Conservation (phyloP, 2,113 vertebrate genomes). For the Scolopax mira region DNA sequence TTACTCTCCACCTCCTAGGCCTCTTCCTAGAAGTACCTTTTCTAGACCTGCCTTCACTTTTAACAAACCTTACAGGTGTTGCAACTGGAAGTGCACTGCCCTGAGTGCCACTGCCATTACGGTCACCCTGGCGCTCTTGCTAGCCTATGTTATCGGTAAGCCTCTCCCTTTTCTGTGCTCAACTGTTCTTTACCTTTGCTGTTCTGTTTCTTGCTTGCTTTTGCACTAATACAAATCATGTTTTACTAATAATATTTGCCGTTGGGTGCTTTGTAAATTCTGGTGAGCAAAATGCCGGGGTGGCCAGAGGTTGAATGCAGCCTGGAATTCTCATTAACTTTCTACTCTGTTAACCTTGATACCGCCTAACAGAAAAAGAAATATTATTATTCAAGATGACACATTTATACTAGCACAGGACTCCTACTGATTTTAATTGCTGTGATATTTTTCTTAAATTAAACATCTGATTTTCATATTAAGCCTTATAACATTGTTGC, state of each 20-base stretch:
- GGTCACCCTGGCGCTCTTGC: conserved; percentile 88
- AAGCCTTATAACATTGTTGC: conserved; percentile 14
- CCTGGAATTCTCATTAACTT: conserved; percentile 29
- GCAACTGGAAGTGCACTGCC: conserved; percentile 97
- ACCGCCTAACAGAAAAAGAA: conserved; percentile 15
- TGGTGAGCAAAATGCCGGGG: background rate
- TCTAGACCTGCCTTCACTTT: conserved; percentile 94
- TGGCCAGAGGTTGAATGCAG: conserved; percentile 23
- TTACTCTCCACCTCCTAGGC: conserved; percentile 94
- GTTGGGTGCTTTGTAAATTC: background rate
- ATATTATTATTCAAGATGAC: conserved; percentile 40
- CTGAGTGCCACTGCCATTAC: conserved; percentile 93
- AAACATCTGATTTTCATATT: conserved; percentile 65
- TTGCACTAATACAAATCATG: background rate
- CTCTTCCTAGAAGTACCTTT: conserved; percentile 92
- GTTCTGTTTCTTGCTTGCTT: conserved; percentile 4
- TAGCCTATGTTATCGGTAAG: conserved; percentile 97
- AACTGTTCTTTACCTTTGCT: background rate
- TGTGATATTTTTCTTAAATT: conserved; percentile 65
- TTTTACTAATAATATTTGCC: background rate
- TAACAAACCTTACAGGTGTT: conserved; percentile 96
- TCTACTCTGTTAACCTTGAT: conserved; percentile 29
- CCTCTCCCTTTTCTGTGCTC: background rate
- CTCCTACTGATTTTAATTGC: conserved; percentile 68
- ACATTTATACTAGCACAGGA: conserved; percentile 47